Percentiles rank a stretch among this genome's conserved stretches.
Conservation (phyloP, 2,113 vertebrate species). For the Pipra filicauda region DNA sequence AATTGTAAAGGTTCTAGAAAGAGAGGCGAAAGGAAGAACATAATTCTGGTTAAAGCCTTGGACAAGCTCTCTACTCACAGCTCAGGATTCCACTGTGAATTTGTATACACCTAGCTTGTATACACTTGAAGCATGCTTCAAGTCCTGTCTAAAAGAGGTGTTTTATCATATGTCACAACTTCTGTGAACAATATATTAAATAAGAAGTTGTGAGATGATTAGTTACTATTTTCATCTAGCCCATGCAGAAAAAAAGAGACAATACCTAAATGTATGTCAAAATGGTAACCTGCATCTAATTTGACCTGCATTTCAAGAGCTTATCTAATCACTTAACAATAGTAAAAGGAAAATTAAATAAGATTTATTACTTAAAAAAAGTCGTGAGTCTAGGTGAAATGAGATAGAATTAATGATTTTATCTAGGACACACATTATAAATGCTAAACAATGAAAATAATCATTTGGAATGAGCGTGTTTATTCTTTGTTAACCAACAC, state of each 20-base stretch:
- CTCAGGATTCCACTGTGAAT: background rate
- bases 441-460: constrained; percentile 32
- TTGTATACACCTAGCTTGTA: background rate
- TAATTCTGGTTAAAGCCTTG: background rate
- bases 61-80: background rate
- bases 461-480: background rate
- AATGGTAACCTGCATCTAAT: background rate
- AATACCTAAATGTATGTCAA: background rate
- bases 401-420: constrained; percentile 50
- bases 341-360: background rate
- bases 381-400: constrained; percentile 1
- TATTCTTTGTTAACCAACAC: constrained; percentile 42
- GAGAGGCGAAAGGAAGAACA: background rate
- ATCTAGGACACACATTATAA: constrained; percentile 29
- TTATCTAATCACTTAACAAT: constrained; percentile 3
- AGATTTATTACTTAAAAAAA: background rate
- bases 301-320: background rate
- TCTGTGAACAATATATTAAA: background rate
- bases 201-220: background rate
- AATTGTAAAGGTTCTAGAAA: background rate
- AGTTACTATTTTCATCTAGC: background rate
- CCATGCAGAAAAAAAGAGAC: background rate
- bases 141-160: background rate
- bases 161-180: background rate
- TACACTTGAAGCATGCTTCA: background rate